Evolutionary conservation across 2,797 vertebrate genomes (phyloP).

Genomic region (Ctenosaura bakeri): DNA sequence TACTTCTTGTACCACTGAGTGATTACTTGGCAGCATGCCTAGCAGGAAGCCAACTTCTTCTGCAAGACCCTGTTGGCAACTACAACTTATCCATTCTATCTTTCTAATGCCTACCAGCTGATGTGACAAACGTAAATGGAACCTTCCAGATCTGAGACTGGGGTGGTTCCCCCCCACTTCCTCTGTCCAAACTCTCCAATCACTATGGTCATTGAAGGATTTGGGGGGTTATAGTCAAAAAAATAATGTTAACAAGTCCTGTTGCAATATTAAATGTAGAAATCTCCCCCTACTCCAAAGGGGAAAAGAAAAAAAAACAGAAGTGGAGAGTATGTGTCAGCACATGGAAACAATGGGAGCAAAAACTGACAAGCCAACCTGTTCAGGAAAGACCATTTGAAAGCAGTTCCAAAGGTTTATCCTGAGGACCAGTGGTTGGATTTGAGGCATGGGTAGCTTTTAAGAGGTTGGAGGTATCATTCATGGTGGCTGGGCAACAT

Average conservation of each 20-base stretch:
- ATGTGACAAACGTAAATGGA: neutral
- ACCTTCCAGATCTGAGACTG: neutral
- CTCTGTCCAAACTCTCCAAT: too few relatives aligned
- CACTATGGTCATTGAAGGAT: too few relatives aligned
- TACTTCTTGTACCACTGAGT: neutral
- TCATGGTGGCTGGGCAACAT: constrained; percentile 16
- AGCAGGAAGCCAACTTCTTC: neutral
- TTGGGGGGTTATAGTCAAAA: too few relatives aligned
- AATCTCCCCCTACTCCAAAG: too few relatives aligned
- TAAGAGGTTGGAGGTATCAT: constrained; percentile 31
- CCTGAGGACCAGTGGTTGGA: constrained; percentile 28
- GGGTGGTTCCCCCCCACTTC: too few relatives aligned
- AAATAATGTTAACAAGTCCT: too few relatives aligned
- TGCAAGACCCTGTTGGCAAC: neutral
- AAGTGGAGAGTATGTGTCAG: neutral
- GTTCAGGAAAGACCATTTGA: neutral
- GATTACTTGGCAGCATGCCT: neutral
- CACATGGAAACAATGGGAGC: neutral
- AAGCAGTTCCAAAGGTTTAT: constrained; percentile 35
- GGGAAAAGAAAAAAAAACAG: too few relatives aligned
- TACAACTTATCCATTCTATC: neutral
- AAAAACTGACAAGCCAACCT: constrained; percentile 20
- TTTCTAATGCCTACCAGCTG: neutral
- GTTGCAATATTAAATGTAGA: too few relatives aligned
- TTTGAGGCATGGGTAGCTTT: constrained; percentile 15